Percentiles rank a stretch among this genome's conserved stretches.
Conservation (phyloP, 2,113 vertebrate species). For the Boleophthalmus pectinirostris region DNA sequence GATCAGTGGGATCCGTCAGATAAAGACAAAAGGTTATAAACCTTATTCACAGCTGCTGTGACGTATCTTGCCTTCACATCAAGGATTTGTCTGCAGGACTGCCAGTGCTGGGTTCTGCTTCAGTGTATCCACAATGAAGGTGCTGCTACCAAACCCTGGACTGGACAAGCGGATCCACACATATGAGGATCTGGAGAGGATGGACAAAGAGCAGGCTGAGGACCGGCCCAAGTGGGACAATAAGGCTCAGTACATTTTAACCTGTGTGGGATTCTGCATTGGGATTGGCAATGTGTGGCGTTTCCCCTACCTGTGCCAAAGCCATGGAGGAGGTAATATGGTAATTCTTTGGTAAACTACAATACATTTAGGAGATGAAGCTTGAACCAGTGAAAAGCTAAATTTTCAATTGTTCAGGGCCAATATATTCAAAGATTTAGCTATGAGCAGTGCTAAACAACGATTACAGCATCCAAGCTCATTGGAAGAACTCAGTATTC, state of each 20-base stretch:
- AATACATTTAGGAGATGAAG: not conserved
- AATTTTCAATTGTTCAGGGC: no score
- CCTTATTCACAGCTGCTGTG: not conserved
- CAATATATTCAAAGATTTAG: no score
- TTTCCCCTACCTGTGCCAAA: constrained; percentile 93
- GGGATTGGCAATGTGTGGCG: constrained; percentile 93
- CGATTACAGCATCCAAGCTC: no score
- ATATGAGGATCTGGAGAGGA: constrained; percentile 76
- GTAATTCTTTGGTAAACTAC: not conserved
- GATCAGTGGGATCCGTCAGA: constrained; percentile 1
- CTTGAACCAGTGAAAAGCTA: not conserved
- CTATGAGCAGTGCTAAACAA: no score
- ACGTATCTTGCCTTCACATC: not conserved
- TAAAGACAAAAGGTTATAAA: constrained; percentile 48
- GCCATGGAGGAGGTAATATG: constrained; percentile 88
- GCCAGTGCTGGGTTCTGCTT: constrained; percentile 5
- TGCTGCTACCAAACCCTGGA: constrained; percentile 82
- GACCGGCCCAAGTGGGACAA: constrained; percentile 92
- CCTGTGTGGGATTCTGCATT: constrained; percentile 89
- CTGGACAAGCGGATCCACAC: constrained; percentile 83
- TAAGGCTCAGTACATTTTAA: constrained; percentile 91
- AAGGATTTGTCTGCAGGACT: constrained; percentile 13
- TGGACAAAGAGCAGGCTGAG: constrained; percentile 78
- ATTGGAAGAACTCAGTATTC: no score
- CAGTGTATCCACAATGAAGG: constrained; percentile 69